Conservation (phyloP, 2,113 vertebrate genomes). For the Macrotis lagotis region DNA sequence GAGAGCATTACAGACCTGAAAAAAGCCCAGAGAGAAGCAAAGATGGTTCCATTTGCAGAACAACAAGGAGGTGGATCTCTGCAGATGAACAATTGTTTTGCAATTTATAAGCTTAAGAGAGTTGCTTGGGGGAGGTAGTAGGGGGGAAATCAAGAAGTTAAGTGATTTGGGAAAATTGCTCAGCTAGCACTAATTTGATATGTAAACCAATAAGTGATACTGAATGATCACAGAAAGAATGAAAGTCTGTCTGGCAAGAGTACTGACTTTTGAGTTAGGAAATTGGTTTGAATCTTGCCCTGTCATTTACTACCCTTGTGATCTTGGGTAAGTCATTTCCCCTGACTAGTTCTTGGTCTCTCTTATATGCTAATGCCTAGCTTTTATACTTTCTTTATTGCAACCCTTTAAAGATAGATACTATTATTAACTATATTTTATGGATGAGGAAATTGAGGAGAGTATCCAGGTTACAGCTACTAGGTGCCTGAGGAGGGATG, state of each 20-base stretch:
- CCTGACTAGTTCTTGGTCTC: neutral
- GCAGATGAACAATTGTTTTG: neutral
- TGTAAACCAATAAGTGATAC: too few species aligned
- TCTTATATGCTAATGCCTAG: neutral
- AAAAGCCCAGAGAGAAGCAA: neutral
- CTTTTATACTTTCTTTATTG: too few species aligned
- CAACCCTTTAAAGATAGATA: neutral
- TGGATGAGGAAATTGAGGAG: neutral
- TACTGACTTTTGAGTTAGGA: neutral
- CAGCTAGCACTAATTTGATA: neutral
- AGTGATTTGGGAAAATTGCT: neutral
- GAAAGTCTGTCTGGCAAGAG: neutral
- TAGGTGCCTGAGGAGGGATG: neutral
- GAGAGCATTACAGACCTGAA: neutral
- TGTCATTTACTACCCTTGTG: neutral
- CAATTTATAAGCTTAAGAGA: neutral
- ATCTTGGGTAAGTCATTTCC: neutral
- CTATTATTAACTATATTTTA: too few species aligned
- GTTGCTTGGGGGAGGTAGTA: neutral
- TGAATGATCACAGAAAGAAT: neutral
- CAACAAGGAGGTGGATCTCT: neutral
- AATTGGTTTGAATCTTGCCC: neutral
- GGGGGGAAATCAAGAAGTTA: neutral
- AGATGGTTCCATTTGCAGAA: neutral
- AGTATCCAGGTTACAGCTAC: neutral